Base-by-base conservation (phyloP, 2,113 vertebrate genomes). In the Aphyosemion australe region DNA sequence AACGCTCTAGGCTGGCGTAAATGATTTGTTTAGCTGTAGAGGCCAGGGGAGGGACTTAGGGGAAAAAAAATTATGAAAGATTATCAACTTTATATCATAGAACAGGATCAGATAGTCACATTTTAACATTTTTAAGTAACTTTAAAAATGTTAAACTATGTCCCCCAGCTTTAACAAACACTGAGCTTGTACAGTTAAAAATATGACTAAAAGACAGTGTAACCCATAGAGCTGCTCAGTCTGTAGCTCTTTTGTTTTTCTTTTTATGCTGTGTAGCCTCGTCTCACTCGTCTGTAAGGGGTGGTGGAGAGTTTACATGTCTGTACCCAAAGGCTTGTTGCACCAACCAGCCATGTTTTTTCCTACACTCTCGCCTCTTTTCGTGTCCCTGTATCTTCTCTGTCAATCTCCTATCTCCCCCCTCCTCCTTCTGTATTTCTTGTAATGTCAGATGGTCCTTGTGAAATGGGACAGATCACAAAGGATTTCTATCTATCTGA, bases 401-500 rank as follows among this genome's bases (percentile, higher is more conserved):
- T 72, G 47, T 55, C 57, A 49, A 2, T 45, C 37, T 49, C 14
- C 34, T 59, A 12, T 61, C 34, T 51, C 46, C 71, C 72, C 74
- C 43, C 56, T 54, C 72, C 51, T 42, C 69, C 74, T 76, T 65
- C 57, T 20, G 78, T 53, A 64, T 62, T 72, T 63, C 69, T 76
- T 72, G 61, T 71, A 85, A 88, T 41, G 63, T 82, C 76, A 84
- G 82, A 76, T 54, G 42, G 49, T 76, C 82, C 80, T 78, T 77
- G 69, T 74, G 80, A 85, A 79, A 88, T 84, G 81, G 74, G 75
- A 48, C 62, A 72, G 86, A 89, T 88, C 87, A 89, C 75, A 79
- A 73, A 88, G 84, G 84, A 88, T 85, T 84, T 89, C 85, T 76
- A 46, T 80, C 62, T 69, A 37, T 72, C 75, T 87, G 87, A 86